phyloP scores from a whole-genome alignment of 2,888 invertebrate species.

The Adelphocoris suturalis region DNA sequence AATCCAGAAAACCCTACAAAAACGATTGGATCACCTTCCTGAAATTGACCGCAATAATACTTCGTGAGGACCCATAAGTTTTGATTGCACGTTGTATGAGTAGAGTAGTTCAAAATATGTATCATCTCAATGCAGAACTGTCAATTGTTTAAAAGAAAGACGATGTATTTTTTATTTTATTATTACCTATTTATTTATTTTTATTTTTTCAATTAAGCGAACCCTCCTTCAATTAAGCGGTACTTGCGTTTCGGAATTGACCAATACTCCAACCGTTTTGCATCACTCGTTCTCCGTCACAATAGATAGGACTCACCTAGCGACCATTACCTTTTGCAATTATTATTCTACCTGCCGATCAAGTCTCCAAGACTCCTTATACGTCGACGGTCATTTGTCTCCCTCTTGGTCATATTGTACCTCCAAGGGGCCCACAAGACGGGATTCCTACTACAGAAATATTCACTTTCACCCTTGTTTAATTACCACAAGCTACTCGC shows the following conservation, averaged over 20 bases:
- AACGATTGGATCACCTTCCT: too few relatives aligned
- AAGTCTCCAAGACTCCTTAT: neutral
- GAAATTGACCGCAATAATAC: too few relatives aligned
- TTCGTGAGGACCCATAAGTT: too few relatives aligned
- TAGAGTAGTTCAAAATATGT: too few relatives aligned
- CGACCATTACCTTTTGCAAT: slow-evolving; percentile 44
- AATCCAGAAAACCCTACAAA: too few relatives aligned
- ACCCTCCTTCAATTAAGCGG: too few relatives aligned
- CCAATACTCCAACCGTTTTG: neutral
- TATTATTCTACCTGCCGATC: slow-evolving; percentile 52
- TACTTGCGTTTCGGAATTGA: neutral
- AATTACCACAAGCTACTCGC: slow-evolving; percentile 42
- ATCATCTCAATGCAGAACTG: too few relatives aligned
- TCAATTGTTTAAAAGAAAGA: too few relatives aligned
- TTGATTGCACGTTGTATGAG: too few relatives aligned
- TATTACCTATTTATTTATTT: too few relatives aligned
- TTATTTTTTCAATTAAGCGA: too few relatives aligned
- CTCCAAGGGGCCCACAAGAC: neutral
- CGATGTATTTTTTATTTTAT: too few relatives aligned
- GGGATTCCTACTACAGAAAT: slow-evolving; percentile 43
- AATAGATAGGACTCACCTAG: neutral
- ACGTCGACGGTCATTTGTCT: slow-evolving; percentile 47
- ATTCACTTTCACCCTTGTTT: slow-evolving; percentile 55
- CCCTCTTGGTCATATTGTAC: slow-evolving; percentile 52
- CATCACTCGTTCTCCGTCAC: neutral